Conservation (phyloP, 2,797 vertebrate genomes). For the Diplodus sargus region DNA sequence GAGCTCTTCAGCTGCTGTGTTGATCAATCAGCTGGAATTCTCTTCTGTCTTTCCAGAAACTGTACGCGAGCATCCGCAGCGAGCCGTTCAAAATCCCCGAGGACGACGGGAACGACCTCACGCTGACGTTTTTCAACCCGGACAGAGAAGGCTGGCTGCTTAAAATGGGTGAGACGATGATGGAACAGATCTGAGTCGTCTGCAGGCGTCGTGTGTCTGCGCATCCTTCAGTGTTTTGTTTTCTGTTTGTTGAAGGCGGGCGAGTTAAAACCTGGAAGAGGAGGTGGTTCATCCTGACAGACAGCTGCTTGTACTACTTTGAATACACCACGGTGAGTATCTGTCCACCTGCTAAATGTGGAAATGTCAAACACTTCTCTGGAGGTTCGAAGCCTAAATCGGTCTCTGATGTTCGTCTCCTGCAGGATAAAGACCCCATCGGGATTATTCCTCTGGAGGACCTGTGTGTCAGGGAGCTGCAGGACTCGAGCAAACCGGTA, state of each 20-base stretch:
- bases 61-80: conserved; percentile 93
- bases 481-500: conserved; percentile 90
- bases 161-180: conserved; percentile 88
- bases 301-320: conserved; percentile 97
- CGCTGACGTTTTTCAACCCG: conserved; percentile 95
- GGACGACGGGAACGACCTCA: conserved; percentile 94
- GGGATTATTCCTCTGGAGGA: conserved; percentile 97
- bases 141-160: conserved; percentile 95
- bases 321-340: conserved; percentile 93
- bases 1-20: not conserved
- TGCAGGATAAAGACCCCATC: conserved; percentile 95
- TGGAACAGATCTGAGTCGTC: not conserved
- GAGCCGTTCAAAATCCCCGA: conserved; percentile 96
- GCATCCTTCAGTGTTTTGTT: accelerated
- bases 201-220: not conserved
- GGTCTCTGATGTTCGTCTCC: not conserved
- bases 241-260: conserved; percentile 85
- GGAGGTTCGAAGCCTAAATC: not conserved
- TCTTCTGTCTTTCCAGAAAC: conserved; percentile 80
- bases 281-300: conserved; percentile 97
- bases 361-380: not conserved
- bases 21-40: not conserved
- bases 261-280: conserved; percentile 97
- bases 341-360: not conserved
- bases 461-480: conserved; percentile 87